Evolutionary conservation across 1,140 invertebrate species (phyloP), one percentile per base, ranked within the genome.

Genomic region (Oncopodura yosiiana): DNA sequence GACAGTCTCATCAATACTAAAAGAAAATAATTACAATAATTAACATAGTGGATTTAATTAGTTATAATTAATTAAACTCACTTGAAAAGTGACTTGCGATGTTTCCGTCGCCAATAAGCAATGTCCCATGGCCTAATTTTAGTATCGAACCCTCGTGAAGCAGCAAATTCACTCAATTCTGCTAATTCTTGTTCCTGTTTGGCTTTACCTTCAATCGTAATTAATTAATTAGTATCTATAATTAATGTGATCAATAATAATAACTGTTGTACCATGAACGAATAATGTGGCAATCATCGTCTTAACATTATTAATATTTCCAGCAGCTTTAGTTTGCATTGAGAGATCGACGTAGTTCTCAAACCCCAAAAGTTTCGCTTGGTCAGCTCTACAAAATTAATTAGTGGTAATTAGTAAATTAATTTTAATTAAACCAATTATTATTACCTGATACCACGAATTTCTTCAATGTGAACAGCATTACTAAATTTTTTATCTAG

Each of bases 281-380:
- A 67, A 70, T 41, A 90, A 74, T 58, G 70, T 79, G 43, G 83
- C 73, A n/a, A 94, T 72, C 56, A 85, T 78, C 41, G 78, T 73
- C 48, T 83, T 73, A 1, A 94, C 79, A 70, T 83, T 86, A 23
- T 86, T 78, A n/a, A 91, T 70, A 60, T 69, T 83, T 29, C 81
- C 83, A 3, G 89, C 88, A 87, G 95, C 94, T 77, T 94, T 94
- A 0, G 87, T 93, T 74, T 87, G 81, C 87, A 95, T 90, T 27
- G 84, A 89, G 80, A 94, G 81, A 27, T 92, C 80, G 0, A 78
- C 81, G 71, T 77, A 94, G 53, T 75, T 81, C 44, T 82, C 73
- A 69, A 80, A 95, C 0, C 90, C 90, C 41, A 94, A 71, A 19
- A 83, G 58, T 64, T 81, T 74, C 0, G 90, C 89, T 66, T 86